These are phyloP conservation scores for Microlaimidae sp. DNA, from an alignment of 2,888 invertebrate species.

Conservation along the genomic window DNA sequence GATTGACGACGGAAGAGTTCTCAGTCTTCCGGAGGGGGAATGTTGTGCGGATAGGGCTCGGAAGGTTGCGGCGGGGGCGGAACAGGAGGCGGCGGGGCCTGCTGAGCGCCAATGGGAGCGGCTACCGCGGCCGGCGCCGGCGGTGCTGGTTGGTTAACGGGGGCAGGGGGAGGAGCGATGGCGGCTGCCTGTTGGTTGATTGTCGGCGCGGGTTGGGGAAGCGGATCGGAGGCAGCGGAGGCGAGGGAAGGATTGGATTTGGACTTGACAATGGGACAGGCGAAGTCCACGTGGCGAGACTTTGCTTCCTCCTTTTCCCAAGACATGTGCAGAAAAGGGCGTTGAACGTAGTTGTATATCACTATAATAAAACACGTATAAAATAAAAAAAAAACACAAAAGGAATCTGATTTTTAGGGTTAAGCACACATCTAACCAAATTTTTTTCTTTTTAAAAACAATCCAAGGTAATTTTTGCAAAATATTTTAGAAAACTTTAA, in stretches of 20 bases:
- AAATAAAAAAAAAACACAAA: no score
- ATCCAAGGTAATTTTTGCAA: no score
- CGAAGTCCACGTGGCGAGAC: slow-evolving; percentile 84
- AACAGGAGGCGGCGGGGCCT: background rate
- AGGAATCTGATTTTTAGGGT: no score
- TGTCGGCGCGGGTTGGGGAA: slow-evolving; percentile 33
- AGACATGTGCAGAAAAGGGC: slow-evolving; percentile 95
- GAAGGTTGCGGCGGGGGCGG: slow-evolving; percentile 14
- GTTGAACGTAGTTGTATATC: slow-evolving; percentile 96
- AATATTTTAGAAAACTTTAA: no score
- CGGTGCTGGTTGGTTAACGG: background rate
- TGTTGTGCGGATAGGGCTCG: slow-evolving; percentile 15
- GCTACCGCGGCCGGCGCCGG: background rate
- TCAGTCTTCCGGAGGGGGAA: slow-evolving; percentile 10
- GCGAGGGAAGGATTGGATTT: slow-evolving; percentile 35
- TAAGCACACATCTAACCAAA: no score
- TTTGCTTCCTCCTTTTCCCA: slow-evolving; percentile 99
- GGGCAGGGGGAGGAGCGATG: background rate
- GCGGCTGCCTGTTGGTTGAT: background rate
- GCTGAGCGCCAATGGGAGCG: background rate
- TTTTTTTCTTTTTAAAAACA: no score
- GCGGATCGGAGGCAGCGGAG: slow-evolving; percentile 38
- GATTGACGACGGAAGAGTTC: background rate
- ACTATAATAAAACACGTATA: slow-evolving; percentile 42
- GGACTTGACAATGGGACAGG: slow-evolving; percentile 35